These are phyloP conservation scores for Chironex yamaguchii DNA, from an alignment of 30 jellyfish, hydroid and myxozoan species.

Conservation along the genomic window DNA sequence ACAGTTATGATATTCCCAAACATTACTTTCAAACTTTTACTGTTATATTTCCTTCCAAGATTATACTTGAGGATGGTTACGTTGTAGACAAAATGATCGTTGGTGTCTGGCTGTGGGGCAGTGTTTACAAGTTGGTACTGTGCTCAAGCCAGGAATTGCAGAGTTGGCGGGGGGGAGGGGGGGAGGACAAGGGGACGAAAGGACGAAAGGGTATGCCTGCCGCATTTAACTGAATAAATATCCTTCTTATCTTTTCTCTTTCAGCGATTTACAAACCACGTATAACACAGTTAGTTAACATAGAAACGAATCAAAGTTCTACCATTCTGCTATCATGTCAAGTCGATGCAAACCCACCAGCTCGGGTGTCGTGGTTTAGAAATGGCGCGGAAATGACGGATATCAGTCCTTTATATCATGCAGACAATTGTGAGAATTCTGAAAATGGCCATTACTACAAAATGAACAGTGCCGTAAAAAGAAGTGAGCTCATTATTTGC, in stretches of 20 bases:
- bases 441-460: constrained; percentile 71
- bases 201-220: too few species aligned
- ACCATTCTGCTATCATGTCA: constrained; percentile 63
- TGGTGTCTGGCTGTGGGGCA: too few species aligned
- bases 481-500: constrained; percentile 65
- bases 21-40: too few species aligned
- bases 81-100: too few species aligned
- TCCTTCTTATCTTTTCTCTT: background rate
- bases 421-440: constrained; percentile 63
- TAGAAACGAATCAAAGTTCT: constrained; percentile 15
- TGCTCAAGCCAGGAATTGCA: too few species aligned
- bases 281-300: background rate
- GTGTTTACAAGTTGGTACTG: too few species aligned
- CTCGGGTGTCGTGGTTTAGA: constrained; percentile 75
- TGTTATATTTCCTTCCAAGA: too few species aligned
- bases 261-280: constrained; percentile 38
- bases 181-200: too few species aligned
- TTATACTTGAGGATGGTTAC: too few species aligned
- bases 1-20: too few species aligned
- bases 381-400: constrained; percentile 37
- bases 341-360: constrained; percentile 82
- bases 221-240: background rate
- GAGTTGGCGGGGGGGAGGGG: too few species aligned
- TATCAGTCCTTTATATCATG: constrained; percentile 6
- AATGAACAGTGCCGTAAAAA: background rate